Base-by-base conservation (phyloP, 2,113 vertebrate species). In the Megatriorchis doriae region DNA sequence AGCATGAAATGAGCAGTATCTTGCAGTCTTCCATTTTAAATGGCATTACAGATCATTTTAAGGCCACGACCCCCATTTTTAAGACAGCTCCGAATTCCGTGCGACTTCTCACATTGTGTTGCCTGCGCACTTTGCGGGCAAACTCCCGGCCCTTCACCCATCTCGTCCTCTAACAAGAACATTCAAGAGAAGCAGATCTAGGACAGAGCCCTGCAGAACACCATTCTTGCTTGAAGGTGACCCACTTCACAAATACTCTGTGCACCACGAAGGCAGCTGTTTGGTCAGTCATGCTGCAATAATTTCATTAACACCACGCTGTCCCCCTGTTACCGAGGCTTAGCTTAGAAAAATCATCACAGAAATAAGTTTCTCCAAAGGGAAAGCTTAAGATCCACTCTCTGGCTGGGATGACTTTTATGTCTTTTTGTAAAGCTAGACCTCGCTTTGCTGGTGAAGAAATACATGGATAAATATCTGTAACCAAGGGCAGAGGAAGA, bases 251-350 rank as follows among this genome's bases (percentile, higher is more conserved):
- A 25, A 36, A 22, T 3, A 13, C 20, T 8, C 50, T 4, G 8
- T 4, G 8, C 11, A 10, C 22, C 43, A 17, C 2, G 0, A 32
- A 36, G 29, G 43, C 87, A 43, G 34, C 27, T 23, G 81, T n/a
- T 45, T 15, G 10, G 15, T 40, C 43, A 15, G 52, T 21, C 31
- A 7, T 5, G 26, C 61, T 22, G 16, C 10, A 18, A 20, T 1
- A 4, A 8, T 17, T 75, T 40, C 52, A 36, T 53, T 59, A 77
- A 27, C 22, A 29, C 11, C 19, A 42, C 0, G 0, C 9, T 16
- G 36, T 21, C 9, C 15, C 22, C 23, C 19, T 13, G 32, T 19
- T 47, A 4, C 11, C 29, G 31, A 48, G 19, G 43, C 42, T 70
- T 17, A 9, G 13, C 31, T 47, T 29, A 13, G 8, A 26, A 32